Base-by-base conservation (phyloP, 2,888 invertebrate genomes). In the Ephialtes manifestator region DNA sequence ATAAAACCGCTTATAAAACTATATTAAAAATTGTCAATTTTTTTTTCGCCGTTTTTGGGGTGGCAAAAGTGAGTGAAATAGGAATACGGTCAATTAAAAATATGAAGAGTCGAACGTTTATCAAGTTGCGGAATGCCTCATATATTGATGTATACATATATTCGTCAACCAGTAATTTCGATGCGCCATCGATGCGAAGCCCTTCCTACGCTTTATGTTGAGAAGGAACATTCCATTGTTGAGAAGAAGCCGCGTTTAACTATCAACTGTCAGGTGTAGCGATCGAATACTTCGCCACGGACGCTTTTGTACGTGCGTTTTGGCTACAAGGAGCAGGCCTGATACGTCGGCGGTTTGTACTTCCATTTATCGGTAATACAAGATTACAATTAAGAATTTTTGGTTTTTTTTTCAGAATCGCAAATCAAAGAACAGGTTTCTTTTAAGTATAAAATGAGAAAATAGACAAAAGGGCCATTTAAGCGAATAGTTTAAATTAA, bases 161-260 rank as follows among this genome's bases (percentile, higher is more conserved):
- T 39, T 65, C 76, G 75, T 80, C 70, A n/a, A 58, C 81, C 74
- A 77, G 72, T 77, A 81, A 83, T 86, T 81, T 77, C 77, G 63
- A 72, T 68, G 68, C 70, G 83, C 74, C 77, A 72, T 76, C 70
- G 67, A 46, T 24, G 67, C 15, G 67, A 67, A 43, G 15, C 58
- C 39, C 28, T n/a, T 28, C n/a, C 55, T 18, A 46, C 51, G 5
- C 46, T 71, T 72, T 65, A 78, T 83, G 60, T 83, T 67, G 48
- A 83, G 58, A 46, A 83, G 72, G 77, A 3, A 18, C 77, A 24
- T 78, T 78, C 81, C 77, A 84, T 81, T 84, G 81, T 58, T 58
- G 63, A 31, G 74, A 51, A 20, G 58, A 28, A 60, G 20, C 3
- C 67, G n/a, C 72, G 81, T 65, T 67, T n/a, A 84, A 74, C 81